Conservation (phyloP, 2,888 invertebrate genomes). For the Pantelozetes paolii region DNA sequence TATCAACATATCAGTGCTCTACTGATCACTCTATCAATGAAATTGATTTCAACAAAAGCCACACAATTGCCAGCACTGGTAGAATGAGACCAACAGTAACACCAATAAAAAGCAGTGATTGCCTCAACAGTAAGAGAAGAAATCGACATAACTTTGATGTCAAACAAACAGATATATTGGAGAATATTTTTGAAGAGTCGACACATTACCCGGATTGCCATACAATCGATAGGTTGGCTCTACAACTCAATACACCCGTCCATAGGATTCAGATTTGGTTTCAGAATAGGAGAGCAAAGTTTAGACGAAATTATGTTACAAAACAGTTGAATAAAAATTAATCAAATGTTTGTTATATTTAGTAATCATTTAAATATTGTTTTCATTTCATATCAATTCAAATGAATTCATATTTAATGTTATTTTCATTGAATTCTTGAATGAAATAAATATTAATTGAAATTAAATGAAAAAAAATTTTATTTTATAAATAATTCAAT, state of each 20-base stretch:
- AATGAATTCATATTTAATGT: too few species aligned
- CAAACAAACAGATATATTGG: not conserved
- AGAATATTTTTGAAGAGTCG: not conserved
- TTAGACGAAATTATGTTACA: too few species aligned
- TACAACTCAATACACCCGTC: not conserved
- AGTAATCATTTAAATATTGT: too few species aligned
- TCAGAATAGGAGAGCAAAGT: conserved; percentile 31
- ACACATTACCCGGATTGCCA: conserved; percentile 28
- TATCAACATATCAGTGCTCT: not conserved
- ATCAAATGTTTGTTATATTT: too few species aligned
- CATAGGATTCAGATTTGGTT: conserved; percentile 23
- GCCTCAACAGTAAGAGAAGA: not conserved
- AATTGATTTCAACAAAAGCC: not conserved
- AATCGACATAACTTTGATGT: conserved; percentile 7
- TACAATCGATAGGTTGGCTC: not conserved
- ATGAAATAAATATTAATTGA: too few species aligned
- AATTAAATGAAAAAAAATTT: too few species aligned
- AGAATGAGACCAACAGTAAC: not conserved
- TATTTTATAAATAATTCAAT: too few species aligned
- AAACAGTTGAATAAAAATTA: too few species aligned
- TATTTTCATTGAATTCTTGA: too few species aligned
- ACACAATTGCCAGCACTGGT: not conserved
- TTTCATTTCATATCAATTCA: too few species aligned
- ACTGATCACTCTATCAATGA: not conserved
- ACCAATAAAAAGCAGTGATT: not conserved